Percentiles rank a stretch among this genome's conserved stretches.
Evolutionary conservation across 2,113 vertebrate genomes (phyloP).

Genomic region (Neomonachus schauinslandi): DNA sequence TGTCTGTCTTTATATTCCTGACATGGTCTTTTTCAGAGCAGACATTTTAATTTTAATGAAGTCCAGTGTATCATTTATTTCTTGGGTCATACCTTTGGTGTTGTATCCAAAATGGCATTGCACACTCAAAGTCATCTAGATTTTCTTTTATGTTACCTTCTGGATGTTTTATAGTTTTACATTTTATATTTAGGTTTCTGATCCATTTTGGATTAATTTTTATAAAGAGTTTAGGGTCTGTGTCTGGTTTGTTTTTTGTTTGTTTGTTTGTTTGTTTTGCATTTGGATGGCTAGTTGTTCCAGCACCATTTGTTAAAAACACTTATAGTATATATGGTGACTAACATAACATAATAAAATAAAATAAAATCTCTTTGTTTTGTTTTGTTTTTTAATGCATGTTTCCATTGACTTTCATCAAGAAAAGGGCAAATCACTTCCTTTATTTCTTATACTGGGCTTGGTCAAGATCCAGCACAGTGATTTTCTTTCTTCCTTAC

Average conservation of each 20-base stretch:
- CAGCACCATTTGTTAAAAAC: neutral
- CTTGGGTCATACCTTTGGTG: neutral
- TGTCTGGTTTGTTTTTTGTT: neutral
- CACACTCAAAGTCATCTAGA: neutral
- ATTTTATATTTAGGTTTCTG: neutral
- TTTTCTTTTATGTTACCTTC: neutral
- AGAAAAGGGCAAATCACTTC: neutral
- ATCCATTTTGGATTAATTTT: neutral
- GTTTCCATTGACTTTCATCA: neutral
- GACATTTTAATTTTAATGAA: neutral
- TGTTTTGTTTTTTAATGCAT: neutral
- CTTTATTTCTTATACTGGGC: neutral
- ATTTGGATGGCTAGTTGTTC: neutral
- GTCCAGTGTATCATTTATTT: neutral
- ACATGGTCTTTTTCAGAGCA: neutral
- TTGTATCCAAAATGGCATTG: neutral
- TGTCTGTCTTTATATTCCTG: neutral
- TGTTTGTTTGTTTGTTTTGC: neutral
- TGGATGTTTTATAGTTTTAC: neutral
- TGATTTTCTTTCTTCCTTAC: neutral
- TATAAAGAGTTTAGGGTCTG: neutral
- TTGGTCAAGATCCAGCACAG: neutral
- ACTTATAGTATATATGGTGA: too few species aligned
- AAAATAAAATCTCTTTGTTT: neutral
- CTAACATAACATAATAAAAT: too few species aligned